Conservation (phyloP, 2,113 vertebrate genomes). For the Gnathonemus echidnorhynchus region DNA sequence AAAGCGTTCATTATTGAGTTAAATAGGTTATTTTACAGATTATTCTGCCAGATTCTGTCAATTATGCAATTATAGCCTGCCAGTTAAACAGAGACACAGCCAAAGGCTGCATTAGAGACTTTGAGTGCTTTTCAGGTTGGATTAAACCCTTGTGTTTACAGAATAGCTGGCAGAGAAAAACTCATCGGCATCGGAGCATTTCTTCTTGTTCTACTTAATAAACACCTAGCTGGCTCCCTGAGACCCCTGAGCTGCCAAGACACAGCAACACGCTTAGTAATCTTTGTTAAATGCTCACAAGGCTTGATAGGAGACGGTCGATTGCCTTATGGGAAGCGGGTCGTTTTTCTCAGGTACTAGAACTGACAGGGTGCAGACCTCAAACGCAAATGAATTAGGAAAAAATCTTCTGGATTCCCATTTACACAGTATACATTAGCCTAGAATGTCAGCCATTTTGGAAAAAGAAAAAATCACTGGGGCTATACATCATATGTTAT, state of each 20-base stretch:
- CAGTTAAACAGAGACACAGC: not conserved
- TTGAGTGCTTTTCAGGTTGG: not conserved
- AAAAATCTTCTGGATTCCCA: not conserved
- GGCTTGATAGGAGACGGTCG: not conserved
- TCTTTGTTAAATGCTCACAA: not conserved
- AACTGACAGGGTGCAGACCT: not conserved
- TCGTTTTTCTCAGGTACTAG: not conserved
- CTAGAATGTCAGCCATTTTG: not conserved
- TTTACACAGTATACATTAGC: not conserved
- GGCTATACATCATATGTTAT: not conserved
- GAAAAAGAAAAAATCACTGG: not conserved
- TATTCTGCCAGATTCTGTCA: not conserved
- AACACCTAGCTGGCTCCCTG: not conserved
- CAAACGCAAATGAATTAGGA: not conserved
- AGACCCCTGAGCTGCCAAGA: not conserved
- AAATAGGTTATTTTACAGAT: not conserved
- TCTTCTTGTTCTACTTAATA: slow-evolving; percentile 5
- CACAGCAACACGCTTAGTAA: not conserved
- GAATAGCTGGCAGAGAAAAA: not conserved
- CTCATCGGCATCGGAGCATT: not conserved
- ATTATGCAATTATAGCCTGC: not conserved
- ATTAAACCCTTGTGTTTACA: not conserved
- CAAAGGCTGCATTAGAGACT: not conserved
- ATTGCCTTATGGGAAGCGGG: not conserved
- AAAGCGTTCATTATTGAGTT: not conserved